Percentiles rank a stretch among this genome's conserved stretches.
phyloP scores from a whole-genome alignment of 2,113 vertebrate genomes.

The Vulpes vulpes region DNA sequence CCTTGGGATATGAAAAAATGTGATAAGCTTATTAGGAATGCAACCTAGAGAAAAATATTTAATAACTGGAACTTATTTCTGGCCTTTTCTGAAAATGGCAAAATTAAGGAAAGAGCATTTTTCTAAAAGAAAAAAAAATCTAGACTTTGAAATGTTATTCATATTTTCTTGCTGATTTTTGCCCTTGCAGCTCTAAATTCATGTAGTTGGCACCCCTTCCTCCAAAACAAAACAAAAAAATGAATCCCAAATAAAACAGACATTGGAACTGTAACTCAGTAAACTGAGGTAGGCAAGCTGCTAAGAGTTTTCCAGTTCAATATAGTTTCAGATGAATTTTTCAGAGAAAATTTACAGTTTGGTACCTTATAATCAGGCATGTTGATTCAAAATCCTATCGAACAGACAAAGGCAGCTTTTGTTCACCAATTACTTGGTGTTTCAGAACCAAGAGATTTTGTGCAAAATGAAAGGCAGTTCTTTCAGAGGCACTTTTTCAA shows the following conservation, averaged over 20 bases:
- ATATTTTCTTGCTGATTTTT: neutral
- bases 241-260: neutral
- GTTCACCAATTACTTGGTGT: constrained; percentile 51
- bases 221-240: neutral
- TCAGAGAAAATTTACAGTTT: constrained; percentile 51
- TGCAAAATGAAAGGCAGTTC: constrained; percentile 4
- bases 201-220: neutral
- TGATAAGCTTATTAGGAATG: constrained; percentile 39
- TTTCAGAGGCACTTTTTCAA: neutral
- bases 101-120: constrained; percentile 49
- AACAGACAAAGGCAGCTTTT: constrained; percentile 67
- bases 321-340: constrained; percentile 42
- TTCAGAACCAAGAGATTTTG: constrained; percentile 55
- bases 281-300: neutral
- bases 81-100: constrained; percentile 43
- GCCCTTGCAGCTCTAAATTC: neutral
- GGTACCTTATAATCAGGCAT: constrained; percentile 10
- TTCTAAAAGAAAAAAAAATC: constrained; percentile 34
- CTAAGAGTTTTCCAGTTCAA: neutral
- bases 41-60: constrained; percentile 39
- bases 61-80: neutral
- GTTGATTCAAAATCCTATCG: constrained; percentile 6
- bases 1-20: constrained; percentile 41
- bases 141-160: constrained; percentile 27
- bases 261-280: neutral